Evolutionary conservation across 1,140 invertebrate species (phyloP).

Genomic region (Cherax destructor): DNA sequence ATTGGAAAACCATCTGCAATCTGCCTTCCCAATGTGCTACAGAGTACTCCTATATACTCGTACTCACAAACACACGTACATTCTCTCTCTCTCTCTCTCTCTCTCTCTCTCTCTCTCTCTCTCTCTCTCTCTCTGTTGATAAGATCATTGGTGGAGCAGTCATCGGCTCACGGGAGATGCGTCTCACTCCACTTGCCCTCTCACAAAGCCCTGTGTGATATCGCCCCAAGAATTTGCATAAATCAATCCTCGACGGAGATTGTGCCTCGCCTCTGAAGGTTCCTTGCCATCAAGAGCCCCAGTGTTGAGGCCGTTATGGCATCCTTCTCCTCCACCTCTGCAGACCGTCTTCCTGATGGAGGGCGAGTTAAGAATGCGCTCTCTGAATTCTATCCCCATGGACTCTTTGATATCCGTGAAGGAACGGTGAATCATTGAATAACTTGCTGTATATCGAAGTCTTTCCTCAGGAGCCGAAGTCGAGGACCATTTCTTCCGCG

Average conservation of each 20-base stretch:
- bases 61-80: too few relatives aligned
- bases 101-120: constrained; percentile 6
- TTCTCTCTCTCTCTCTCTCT: neutral
- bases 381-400: neutral
- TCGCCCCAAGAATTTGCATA: constrained; percentile 1
- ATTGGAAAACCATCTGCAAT: too few relatives aligned
- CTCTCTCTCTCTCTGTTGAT: constrained; percentile 2
- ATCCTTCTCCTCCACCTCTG: neutral
- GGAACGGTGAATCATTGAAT: too few relatives aligned
- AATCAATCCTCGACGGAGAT: constrained; percentile 12
- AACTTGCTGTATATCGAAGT: too few relatives aligned
- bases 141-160: neutral
- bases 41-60: too few relatives aligned
- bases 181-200: neutral
- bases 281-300: neutral
- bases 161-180: neutral
- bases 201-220: neutral
- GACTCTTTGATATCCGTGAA: neutral
- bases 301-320: neutral
- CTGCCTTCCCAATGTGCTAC: too few relatives aligned
- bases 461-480: too few relatives aligned
- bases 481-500: too few relatives aligned
- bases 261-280: neutral
- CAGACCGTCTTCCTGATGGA: neutral
- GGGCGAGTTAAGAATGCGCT: neutral